phyloP scores from a whole-genome alignment of 2,113 vertebrate genomes.

The Callocephalon fimbriatum region DNA sequence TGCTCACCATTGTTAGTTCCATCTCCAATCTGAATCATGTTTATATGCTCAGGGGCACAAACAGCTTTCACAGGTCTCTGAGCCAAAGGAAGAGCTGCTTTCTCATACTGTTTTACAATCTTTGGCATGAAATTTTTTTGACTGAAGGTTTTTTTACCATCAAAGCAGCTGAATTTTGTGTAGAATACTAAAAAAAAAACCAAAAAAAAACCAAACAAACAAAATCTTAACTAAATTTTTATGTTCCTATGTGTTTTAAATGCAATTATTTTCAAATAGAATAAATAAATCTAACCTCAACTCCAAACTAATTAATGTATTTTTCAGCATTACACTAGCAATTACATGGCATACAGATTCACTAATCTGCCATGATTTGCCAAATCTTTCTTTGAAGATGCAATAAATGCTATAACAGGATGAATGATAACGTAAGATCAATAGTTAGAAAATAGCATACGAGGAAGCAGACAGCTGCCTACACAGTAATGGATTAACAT shows the following conservation, averaged over 20 bases:
- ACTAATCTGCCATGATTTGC: neutral
- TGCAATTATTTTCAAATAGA: neutral
- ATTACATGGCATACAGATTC: neutral
- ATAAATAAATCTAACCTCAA: neutral
- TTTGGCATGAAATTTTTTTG: neutral
- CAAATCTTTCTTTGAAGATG: neutral
- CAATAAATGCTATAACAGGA: neutral
- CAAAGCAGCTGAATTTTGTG: neutral
- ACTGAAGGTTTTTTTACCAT: neutral
- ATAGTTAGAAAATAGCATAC: neutral
- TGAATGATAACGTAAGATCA: neutral
- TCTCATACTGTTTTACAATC: neutral
- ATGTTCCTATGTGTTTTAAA: neutral
- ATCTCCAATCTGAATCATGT: neutral
- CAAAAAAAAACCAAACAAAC: too few relatives aligned
- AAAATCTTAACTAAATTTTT: neutral
- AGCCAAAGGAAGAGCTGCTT: neutral
- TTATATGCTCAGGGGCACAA: neutral
- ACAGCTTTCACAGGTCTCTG: neutral
- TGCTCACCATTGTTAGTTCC: neutral
- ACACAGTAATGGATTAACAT: neutral
- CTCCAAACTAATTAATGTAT: neutral
- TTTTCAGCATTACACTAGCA: slow-evolving; percentile 1
- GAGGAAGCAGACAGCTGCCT: neutral
- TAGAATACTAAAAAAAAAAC: neutral